Percentiles rank a stretch among this genome's conserved stretches.
Conservation (phyloP, 2,113 vertebrate genomes). For the Phyllostomus hastatus region DNA sequence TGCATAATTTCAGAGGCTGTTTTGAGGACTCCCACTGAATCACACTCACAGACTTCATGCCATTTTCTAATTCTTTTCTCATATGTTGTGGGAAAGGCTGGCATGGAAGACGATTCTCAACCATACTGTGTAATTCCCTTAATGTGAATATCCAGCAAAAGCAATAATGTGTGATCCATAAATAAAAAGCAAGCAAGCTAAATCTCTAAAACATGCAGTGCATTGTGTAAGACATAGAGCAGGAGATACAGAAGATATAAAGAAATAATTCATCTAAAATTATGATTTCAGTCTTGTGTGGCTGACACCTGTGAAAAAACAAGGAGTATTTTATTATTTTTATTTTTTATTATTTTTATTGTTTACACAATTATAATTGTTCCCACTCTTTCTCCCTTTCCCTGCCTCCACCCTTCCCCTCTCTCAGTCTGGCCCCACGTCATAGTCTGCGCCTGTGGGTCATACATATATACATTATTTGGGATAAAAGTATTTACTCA, state of each 20-base stretch:
- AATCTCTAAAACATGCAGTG: neutral
- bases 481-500: neutral
- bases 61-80: neutral
- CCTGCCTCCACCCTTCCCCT: too few relatives aligned
- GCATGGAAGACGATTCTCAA: neutral
- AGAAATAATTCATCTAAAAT: neutral
- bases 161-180: neutral
- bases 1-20: neutral
- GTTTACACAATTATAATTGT: too few relatives aligned
- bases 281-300: neutral
- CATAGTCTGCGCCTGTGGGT: too few relatives aligned
- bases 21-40: neutral
- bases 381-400: too few relatives aligned
- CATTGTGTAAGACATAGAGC: neutral
- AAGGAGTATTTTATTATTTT: too few relatives aligned
- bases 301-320: neutral
- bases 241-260: neutral
- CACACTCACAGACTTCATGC: neutral
- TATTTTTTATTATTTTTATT: too few relatives aligned
- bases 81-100: neutral
- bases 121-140: neutral
- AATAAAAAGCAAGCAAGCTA: neutral
- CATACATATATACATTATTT: too few relatives aligned
- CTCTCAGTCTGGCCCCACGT: too few relatives aligned
- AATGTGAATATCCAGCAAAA: neutral